Percentiles rank a stretch among this genome's conserved stretches.
phyloP scores from a whole-genome alignment of 2,797 vertebrate genomes.

The Danio kyathit region DNA sequence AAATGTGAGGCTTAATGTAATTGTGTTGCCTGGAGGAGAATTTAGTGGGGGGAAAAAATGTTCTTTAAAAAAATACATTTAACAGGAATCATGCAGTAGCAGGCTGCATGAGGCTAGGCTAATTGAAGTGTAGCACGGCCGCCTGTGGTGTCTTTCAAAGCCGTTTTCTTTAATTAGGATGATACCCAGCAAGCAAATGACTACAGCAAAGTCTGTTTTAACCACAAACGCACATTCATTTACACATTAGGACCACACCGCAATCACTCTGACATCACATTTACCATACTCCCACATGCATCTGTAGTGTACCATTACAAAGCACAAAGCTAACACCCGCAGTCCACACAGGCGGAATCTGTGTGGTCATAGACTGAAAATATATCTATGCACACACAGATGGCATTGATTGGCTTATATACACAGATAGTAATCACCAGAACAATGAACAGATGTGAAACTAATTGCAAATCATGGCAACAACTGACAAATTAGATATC shows the following conservation, averaged over 20 bases:
- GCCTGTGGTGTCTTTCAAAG: constrained; percentile 69
- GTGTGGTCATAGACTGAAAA: no score
- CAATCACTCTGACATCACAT: constrained; percentile 1
- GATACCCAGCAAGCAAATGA: constrained; percentile 57
- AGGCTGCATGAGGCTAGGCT: constrained; percentile 66
- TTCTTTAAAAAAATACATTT: constrained; percentile 45
- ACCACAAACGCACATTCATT: constrained; percentile 39
- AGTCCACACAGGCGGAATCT: no score
- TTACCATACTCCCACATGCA: constrained; percentile 50
- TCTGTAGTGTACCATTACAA: neutral
- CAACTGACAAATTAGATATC: no score
- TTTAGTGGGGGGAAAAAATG: constrained; percentile 29
- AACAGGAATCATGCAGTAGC: constrained; percentile 52
- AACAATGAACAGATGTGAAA: no score
- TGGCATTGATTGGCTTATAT: no score
- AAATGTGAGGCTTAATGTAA: constrained; percentile 53
- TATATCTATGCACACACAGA: no score
- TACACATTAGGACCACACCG: neutral
- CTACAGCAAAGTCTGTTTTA: constrained; percentile 22
- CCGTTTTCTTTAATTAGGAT: constrained; percentile 74
- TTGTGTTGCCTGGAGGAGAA: constrained; percentile 46
- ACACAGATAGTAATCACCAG: no score
- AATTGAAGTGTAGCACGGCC: constrained; percentile 70
- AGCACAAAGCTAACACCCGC: no score
- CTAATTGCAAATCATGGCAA: no score